Evolutionary conservation across 37 sponge, comb jelly and placozoan species (phyloP), one percentile per base, ranked within the genome.

Genomic region (Halichondria panicea): DNA sequence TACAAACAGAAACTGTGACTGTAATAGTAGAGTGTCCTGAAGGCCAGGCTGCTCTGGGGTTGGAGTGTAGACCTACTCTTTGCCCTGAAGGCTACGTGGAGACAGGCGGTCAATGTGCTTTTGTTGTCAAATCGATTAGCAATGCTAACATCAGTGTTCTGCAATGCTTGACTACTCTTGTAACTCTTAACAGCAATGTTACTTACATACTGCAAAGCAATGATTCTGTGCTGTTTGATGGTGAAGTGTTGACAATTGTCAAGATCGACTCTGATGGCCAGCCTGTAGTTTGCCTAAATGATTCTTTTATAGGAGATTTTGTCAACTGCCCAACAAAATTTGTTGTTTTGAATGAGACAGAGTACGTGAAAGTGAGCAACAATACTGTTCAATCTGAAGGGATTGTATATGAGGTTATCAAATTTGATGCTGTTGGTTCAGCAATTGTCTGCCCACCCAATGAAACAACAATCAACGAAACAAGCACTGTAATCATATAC

Each of bases 161-260:
- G 28, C 27, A 72, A 36, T 76, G 77, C 38, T 52, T 53, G 4
- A 63, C 53, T 22, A 39, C 12, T 35, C 27, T 76, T 4, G 7
- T 76, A 4, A 39, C 45, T 31, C 65, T 76, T 19, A 76, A 78
- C 27, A 43, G 55, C 19, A 39, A 67, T 1, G 78, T 68, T n/a
- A n/a, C n/a, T 35, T 78, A 52, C 54, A 53, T 25, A 24, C 66
- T 35, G 6, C 67, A 68, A 18, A 43, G 38, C 3, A 78, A 78
- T 32, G 31, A 54, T 32, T 68, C 68, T 67, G 32, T 78, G 40
- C n/a, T n/a, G n/a, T n/a, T n/a, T n/a, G 11, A 36, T 15, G 68
- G 57, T 40, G 42, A 50, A 4, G 40, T 34, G 24, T 24, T 50
- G 21, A 57, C 15, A 18, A 41, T 78, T 4, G 37, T 66, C 5